Percentiles rank a stretch among this genome's conserved stretches.
Evolutionary conservation across 2,797 vertebrate genomes (phyloP).

Genomic region (Trachurus trachurus): DNA sequence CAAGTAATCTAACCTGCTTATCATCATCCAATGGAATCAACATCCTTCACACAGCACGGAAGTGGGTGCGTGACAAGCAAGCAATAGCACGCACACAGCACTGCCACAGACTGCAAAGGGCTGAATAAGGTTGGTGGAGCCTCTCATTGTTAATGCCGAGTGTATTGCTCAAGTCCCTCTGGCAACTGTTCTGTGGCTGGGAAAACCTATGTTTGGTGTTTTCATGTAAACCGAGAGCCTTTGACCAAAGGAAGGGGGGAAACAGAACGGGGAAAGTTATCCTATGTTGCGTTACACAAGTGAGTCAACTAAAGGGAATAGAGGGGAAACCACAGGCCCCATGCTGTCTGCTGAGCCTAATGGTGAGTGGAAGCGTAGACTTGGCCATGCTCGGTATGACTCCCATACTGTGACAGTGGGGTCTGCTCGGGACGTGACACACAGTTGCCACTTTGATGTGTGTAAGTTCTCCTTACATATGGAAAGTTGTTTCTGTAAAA

Average conservation of each 20-base stretch:
- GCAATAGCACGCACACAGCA: constrained; percentile 42
- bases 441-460: background rate
- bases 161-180: constrained; percentile 58
- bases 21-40: constrained; percentile 62
- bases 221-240: constrained; percentile 61
- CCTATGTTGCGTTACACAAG: constrained; percentile 59
- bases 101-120: constrained; percentile 34
- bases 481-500: constrained; percentile 10
- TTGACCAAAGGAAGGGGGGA: constrained; percentile 48
- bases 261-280: constrained; percentile 49
- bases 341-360: constrained; percentile 76
- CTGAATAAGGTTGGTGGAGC: constrained; percentile 35
- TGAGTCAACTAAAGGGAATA: constrained; percentile 51
- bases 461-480: constrained; percentile 8
- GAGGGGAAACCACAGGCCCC: constrained; percentile 84
- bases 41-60: constrained; percentile 58
- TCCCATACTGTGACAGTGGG: constrained; percentile 36
- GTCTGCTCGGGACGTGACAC: constrained; percentile 21
- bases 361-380: constrained; percentile 59
- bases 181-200: constrained; percentile 60
- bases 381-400: background rate
- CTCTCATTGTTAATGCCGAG: constrained; percentile 58
- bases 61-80: constrained; percentile 50
- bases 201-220: constrained; percentile 69
- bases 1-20: constrained; percentile 67